Conservation (phyloP, 2,797 vertebrate genomes). For the Fratercula arctica region DNA sequence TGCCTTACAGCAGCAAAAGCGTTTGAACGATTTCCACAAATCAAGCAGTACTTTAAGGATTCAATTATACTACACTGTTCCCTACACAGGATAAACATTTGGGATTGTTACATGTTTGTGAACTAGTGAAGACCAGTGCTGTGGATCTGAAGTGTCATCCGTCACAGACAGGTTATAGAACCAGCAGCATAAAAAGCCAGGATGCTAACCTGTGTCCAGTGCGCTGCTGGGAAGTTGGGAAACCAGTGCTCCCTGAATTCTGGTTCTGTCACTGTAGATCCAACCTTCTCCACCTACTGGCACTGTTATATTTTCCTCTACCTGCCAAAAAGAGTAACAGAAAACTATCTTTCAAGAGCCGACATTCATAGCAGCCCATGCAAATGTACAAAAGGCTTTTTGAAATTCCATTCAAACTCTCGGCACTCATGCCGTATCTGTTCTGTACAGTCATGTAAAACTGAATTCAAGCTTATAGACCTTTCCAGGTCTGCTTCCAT, state of each 20-base stretch:
- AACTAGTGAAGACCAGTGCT: background rate
- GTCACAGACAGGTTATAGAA: background rate
- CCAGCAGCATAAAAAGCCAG: background rate
- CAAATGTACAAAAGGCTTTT: background rate
- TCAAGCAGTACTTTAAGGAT: background rate
- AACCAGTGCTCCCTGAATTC: fast-evolving
- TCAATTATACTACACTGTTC: background rate
- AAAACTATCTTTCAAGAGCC: background rate
- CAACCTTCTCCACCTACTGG: too few relatives aligned
- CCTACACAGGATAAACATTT: background rate
- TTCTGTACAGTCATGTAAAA: background rate
- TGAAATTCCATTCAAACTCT: background rate
- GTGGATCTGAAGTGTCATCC: background rate
- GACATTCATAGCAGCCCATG: background rate
- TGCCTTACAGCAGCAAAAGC: background rate
- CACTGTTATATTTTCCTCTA: background rate
- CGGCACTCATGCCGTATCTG: background rate
- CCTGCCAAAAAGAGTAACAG: background rate
- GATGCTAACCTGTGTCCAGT: background rate
- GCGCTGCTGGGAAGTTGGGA: background rate
- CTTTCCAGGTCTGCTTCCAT: background rate
- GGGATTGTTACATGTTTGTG: too few relatives aligned
- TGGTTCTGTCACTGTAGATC: background rate
- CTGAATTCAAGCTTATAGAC: background rate
- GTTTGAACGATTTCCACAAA: background rate